phyloP scores from a whole-genome alignment of 2,888 invertebrate genomes.

The Augiades crinisus region DNA sequence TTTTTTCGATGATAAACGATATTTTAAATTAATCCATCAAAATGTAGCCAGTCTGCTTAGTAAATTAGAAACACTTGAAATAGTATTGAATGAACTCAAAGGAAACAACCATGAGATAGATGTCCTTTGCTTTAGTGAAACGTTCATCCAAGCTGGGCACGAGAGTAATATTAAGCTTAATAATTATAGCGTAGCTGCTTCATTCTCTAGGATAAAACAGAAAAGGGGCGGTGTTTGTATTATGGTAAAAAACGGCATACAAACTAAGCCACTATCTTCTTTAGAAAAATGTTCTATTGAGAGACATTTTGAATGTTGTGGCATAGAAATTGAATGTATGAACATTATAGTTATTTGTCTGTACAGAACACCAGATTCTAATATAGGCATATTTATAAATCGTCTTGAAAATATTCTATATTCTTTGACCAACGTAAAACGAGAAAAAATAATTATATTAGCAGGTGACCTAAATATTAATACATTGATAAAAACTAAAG shows the following conservation, averaged over 20 bases:
- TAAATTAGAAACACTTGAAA: neutral
- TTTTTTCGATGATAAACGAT: neutral
- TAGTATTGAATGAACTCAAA: neutral
- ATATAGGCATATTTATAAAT: neutral
- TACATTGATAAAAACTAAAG: neutral
- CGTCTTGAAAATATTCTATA: neutral
- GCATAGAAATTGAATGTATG: neutral
- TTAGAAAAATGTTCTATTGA: neutral
- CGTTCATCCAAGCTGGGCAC: neutral
- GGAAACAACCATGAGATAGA: neutral
- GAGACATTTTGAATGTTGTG: slow-evolving; percentile 3
- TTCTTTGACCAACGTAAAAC: neutral
- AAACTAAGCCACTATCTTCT: neutral
- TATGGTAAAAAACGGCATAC: neutral
- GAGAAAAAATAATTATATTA: neutral
- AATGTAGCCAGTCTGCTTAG: neutral
- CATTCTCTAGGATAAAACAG: neutral
- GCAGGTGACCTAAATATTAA: slow-evolving; percentile 1
- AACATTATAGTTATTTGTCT: neutral
- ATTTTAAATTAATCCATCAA: neutral
- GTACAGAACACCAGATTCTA: neutral
- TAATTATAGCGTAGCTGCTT: too few relatives aligned
- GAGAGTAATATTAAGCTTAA: too few relatives aligned
- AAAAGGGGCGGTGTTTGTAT: neutral
- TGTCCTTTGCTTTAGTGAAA: neutral